Base-by-base conservation (phyloP, 2,113 vertebrate genomes). In the Motacilla alba region DNA sequence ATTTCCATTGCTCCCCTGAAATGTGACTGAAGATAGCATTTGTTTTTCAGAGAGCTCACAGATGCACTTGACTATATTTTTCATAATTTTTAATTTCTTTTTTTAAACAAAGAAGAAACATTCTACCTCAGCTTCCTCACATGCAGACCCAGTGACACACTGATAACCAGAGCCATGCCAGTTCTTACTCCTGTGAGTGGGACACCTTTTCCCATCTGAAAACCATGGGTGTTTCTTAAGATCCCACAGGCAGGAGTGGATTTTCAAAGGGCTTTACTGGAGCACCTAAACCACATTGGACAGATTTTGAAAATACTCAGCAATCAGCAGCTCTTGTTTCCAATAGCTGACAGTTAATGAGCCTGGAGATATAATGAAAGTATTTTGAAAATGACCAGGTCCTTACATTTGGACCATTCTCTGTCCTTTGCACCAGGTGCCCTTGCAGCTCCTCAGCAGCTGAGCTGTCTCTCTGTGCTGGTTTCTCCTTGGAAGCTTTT, bases 401-500 rank as follows among this genome's bases (percentile, higher is more conserved):
- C 44, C 49, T 87, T 93, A 46, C 16, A 5, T 41, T 60, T 15
- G 26, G 39, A 68, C 52, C 69, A 41, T 72, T 86, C 27, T 43
- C 82, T 56, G 67, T 35, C 73, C 83, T 70, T 66, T 62, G 67
- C 58, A 85, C 53, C 39, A 47, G 73, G 39, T 83, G 59, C 46
- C 53, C 75, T 94, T 78, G 59, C 43, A 63, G 35, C 31, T 63
- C 64, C 85, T 55, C 15, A 62, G 53, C 73, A 84, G 80, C 82
- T 60, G 73, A 84, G 73, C 58, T 15, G 12, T 41, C 79, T 81
- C 68, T 56, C 18, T 33, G 1, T 31, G 47, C 22, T 9, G 9
- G 15, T 60, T 91, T 72, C 62, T 81, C 56, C 73, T 86, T 47
- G 39, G 13, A 90, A 79, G 58, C 28, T 69, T 94, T 83, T 95